Evolutionary conservation across 2,113 vertebrate species (phyloP), one percentile per base, ranked within the genome.

Genomic region (Ptilonorhynchus violaceus): DNA sequence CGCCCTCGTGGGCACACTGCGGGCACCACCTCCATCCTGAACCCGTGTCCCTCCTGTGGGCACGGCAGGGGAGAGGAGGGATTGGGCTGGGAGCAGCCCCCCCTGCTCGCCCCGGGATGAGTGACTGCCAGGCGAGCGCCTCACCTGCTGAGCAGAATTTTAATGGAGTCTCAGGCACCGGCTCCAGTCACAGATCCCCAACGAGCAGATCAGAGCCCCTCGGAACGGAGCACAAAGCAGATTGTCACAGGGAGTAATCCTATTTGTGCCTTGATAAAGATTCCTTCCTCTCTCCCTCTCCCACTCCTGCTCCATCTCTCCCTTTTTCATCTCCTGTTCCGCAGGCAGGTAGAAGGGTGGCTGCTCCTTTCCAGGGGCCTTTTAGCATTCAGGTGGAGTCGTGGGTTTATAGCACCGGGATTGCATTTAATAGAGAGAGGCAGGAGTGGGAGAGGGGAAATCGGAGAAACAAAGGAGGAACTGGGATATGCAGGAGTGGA

Each of bases 71-170:
- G 23, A 50, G 41, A 35, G 77, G 22, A 46, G 42, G 49, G 84
- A 6, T 3, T 3, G 13, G 24, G 74, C 42, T 11, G 3, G 27
- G 76, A 88, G n/a, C 37, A 15, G 76, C 55, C 11, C 35, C 50
- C 76, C 25, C 64, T 6, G 14, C 21, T 52, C 53, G 83, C 52
- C 80, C 14, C 2, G 2, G 66, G 59, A 62, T 52, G 85, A 97
- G 49, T 22, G 49, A 64, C 91, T 66, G 62, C 85, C 80, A 92
- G 79, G 39, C 15, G 7, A 74, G 90, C 14, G 0, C 55, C 70
- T 83, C 15, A 49, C 58, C 95, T 49, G 79, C 93, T 89, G 97
- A 97, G 93, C 84, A 76, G 97, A 97, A 97, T 97, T 92, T 89
- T 93, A 97, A 97, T 96, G 3, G 46, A 80, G 64, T 1, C 41